Base-by-base conservation (phyloP, 2,888 invertebrate genomes). In the Piscicola geometra region DNA sequence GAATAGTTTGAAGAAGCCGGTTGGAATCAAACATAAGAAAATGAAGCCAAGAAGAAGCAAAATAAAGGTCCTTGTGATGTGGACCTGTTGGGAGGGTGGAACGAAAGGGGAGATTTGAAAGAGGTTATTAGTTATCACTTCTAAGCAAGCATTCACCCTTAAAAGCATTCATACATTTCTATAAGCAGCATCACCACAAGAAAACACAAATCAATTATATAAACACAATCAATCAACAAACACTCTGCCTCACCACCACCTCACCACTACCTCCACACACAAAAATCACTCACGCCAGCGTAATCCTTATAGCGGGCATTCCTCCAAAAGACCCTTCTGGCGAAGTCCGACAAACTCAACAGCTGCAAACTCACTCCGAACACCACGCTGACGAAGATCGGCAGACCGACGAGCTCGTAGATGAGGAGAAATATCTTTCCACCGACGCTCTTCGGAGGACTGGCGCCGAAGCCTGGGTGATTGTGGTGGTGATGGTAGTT, bases 381-480 rank as follows among this genome's bases (percentile, higher is more conserved):
- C 1, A 41, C 72, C 18, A 72, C 72, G 50, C 36, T 32, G 15
- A 72, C 72, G 47, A 72, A 72, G 21, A 72, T 52, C 18, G 72
- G 52, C 28, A 72, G 25, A 18, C 72, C 72, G 52, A 72, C 15
- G 9, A 52, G 30, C 25, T 32, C 50, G 33, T 72, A 72, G 25
- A 50, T 52, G 30, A 72, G 25, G 28, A 72, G 32, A 52, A 72
- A 72, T 5, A 56, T 50, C 32, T 35, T 50, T 1, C 72, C 72
- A 18, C 72, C 72, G 15, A 28, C n/a, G n/a, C 47, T 72, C 52
- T 72, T 50, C 0, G 72, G 72, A 3, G 72, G 50, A 52, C 72
- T 72, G 0, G 72, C 30, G 12, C 72, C 72, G 56, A 72, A 72
- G 15, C 72, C 72, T 72, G 52, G 1, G 3, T 70, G n/a, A n/a